Evolutionary conservation across 2,113 vertebrate genomes (phyloP), one percentile per base, ranked within the genome.

Genomic region (Archilochus colubris): DNA sequence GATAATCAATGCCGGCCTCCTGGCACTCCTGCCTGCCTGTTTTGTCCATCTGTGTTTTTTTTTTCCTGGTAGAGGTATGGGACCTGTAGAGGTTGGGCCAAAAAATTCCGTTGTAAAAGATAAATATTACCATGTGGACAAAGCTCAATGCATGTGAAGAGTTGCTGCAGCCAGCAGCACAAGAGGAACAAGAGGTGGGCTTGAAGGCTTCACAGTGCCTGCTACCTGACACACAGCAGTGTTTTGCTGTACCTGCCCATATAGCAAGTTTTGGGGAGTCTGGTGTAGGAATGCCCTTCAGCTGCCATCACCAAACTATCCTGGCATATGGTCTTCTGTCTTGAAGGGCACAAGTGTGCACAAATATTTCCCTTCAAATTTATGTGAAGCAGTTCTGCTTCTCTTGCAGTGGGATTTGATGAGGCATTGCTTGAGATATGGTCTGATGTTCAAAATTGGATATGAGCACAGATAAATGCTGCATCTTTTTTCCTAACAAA

Each of bases 181-280:
- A 40, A 40, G 40, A 40, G 40, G 40, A 40, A 40, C 40, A 75
- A 4, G 69, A 48, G 19, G 28, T 61, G 68, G 43, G 6, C 66
- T 72, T 77, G 44, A 59, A 72, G 62, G 50, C 14, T 3, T 36
- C 48, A 23, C 0, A 0, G 31, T 84, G 53, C 27, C 38, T 7
- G 1, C 27, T 72, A 1, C 17, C 14, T 55, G 22, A 55, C 51
- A 22, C 12, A 28, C 13, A 63, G 22, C 50, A 48, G 15, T 19
- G 2, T 54, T 91, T 68, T 92, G 53, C 54, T 72, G 15, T 51
- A 19, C 21, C 11, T 0, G 2, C 13, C 23, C 23, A 1, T 0
- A 2, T 19, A 7, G 10, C 7, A 4, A 13, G 3, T 66, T 77
- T 15, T 36, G 27, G 30, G 43, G 24, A 74, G 70, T 74, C 23